phyloP scores from a whole-genome alignment of 2,888 invertebrate species.

The Omphaloscelis lunosa region DNA sequence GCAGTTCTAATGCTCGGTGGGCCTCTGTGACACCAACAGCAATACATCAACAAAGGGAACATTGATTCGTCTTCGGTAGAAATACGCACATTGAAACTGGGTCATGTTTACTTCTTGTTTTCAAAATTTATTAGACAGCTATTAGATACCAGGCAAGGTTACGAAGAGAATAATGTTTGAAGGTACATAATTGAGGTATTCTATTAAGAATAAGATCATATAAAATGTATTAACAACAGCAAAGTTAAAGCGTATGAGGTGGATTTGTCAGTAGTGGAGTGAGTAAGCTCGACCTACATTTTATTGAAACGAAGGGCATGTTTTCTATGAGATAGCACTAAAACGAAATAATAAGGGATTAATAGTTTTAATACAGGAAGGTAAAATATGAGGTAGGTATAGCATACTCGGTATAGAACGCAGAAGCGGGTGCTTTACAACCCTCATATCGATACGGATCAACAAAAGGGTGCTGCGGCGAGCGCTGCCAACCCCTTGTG shows the following conservation, averaged over 20 bases:
- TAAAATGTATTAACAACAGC: constrained; percentile 24
- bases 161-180: constrained; percentile 13
- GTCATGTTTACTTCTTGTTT: constrained; percentile 61
- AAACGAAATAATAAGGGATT: constrained; percentile 47
- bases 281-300: constrained; percentile 61
- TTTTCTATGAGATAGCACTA: constrained; percentile 49
- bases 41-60: constrained; percentile 52
- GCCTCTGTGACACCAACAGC: constrained; percentile 93
- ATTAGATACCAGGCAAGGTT: constrained; percentile 37
- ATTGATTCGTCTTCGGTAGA: constrained; percentile 30
- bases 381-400: constrained; percentile 35
- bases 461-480: constrained; percentile 76
- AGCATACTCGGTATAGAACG: constrained; percentile 45
- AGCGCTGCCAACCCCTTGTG: constrained; percentile 72
- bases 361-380: constrained; percentile 51
- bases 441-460: constrained; percentile 77
- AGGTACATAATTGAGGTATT: constrained; percentile 17
- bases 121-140: constrained; percentile 38
- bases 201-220: constrained; percentile 12
- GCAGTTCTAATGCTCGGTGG: constrained; percentile 98
- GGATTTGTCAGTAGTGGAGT: constrained; percentile 31
- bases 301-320: constrained; percentile 53
- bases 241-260: constrained; percentile 40
- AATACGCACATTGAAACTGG: constrained; percentile 52
- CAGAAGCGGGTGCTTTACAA: constrained; percentile 71